These are phyloP conservation scores for Xerus inauris DNA, from an alignment of 2,113 vertebrate species.

Conservation along the genomic window DNA sequence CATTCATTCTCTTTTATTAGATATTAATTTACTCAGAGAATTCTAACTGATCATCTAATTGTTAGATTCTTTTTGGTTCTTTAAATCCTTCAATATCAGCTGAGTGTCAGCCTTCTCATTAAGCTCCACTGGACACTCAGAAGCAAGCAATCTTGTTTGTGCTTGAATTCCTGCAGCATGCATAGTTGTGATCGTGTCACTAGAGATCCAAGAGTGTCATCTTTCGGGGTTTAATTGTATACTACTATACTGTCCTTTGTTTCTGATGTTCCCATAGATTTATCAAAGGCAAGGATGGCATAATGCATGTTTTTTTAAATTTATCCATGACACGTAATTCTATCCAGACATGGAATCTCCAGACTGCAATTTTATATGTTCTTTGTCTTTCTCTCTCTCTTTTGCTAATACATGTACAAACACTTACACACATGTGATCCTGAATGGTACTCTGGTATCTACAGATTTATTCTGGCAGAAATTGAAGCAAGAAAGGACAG, in stretches of 20 bases:
- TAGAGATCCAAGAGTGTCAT: background rate
- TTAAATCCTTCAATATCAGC: background rate
- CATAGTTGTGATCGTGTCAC: background rate
- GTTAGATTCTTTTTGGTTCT: background rate
- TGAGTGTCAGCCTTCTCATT: background rate
- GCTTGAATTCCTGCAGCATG: background rate
- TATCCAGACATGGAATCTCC: background rate
- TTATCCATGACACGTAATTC: background rate
- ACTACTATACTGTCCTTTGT: accelerated
- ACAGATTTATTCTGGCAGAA: background rate
- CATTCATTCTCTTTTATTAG: background rate
- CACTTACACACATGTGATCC: background rate
- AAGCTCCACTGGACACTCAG: background rate
- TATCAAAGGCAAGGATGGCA: background rate
- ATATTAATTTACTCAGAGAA: background rate
- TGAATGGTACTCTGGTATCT: background rate
- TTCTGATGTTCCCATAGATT: background rate
- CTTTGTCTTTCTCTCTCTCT: background rate
- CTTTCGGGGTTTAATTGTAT: background rate
- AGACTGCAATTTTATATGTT: background rate
- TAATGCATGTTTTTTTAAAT: background rate
- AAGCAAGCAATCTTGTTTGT: background rate
- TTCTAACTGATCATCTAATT: background rate
- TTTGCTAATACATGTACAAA: background rate
- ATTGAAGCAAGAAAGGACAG: background rate